Evolutionary conservation across 2,888 invertebrate genomes (phyloP).

Genomic region (Hypsopygia costalis): DNA sequence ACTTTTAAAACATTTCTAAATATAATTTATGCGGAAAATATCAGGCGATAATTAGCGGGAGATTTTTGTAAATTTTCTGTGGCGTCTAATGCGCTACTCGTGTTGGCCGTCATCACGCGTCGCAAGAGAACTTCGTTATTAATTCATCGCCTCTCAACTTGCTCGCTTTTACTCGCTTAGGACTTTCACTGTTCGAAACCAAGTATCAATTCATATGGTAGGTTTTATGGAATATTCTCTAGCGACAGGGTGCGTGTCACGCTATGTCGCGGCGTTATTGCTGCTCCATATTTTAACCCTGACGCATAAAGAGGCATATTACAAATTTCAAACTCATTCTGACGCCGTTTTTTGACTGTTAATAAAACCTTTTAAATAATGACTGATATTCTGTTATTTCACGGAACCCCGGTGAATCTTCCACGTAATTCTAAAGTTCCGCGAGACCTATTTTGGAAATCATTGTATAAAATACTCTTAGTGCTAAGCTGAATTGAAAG

Average conservation of each 20-base stretch:
- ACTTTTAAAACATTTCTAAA: conserved; percentile 25
- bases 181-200: conserved; percentile 40
- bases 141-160: conserved; percentile 70
- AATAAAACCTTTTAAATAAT: conserved; percentile 5
- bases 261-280: conserved; percentile 4
- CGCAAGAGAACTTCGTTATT: conserved; percentile 76
- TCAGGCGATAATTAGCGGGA: conserved; percentile 49
- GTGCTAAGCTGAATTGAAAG: too few species aligned
- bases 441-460: too few species aligned
- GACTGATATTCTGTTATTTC: too few species aligned
- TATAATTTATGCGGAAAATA: conserved; percentile 26
- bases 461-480: too few species aligned
- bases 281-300: conserved; percentile 6
- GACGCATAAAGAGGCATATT: neutral
- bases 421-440: too few species aligned
- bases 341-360: neutral
- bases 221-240: conserved; percentile 17
- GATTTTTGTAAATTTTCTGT: conserved; percentile 58
- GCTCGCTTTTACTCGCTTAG: conserved; percentile 56
- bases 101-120: conserved; percentile 79
- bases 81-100: conserved; percentile 76
- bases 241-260: conserved; percentile 1
- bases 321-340: neutral
- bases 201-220: conserved; percentile 33
- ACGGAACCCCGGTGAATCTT: too few species aligned